Conservation (phyloP, 2,113 vertebrate genomes). For the Eurystomus gularis region DNA sequence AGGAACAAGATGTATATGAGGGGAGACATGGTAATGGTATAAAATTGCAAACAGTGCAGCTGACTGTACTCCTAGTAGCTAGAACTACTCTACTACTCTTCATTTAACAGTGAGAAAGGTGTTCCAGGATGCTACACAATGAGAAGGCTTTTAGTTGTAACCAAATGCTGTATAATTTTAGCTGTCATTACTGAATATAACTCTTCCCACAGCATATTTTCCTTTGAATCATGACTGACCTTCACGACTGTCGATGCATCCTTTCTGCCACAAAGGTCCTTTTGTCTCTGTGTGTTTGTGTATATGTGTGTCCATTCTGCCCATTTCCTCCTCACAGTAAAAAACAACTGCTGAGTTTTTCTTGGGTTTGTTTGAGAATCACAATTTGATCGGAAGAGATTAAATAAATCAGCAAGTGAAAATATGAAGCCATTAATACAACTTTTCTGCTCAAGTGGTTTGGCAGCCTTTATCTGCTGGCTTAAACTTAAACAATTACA, state of each 20-base stretch:
- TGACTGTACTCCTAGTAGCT: background rate
- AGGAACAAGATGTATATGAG: background rate
- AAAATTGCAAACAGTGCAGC: background rate
- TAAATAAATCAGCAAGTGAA: slow-evolving; percentile 74
- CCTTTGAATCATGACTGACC: slow-evolving; percentile 49
- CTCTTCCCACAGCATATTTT: background rate
- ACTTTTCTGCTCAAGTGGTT: slow-evolving; percentile 74
- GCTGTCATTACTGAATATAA: background rate
- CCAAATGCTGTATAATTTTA: background rate
- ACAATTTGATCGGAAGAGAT: slow-evolving; percentile 72
- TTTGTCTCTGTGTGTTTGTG: background rate
- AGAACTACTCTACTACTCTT: background rate
- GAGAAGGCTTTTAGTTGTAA: background rate
- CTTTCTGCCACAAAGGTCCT: slow-evolving; percentile 54
- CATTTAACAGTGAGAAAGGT: background rate
- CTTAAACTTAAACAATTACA: slow-evolving; percentile 75
- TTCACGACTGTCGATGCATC: background rate
- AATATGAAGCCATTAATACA: slow-evolving; percentile 71
- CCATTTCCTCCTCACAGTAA: slow-evolving; percentile 21
- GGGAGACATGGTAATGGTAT: background rate
- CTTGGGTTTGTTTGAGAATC: slow-evolving; percentile 49
- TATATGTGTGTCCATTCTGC: slow-evolving; percentile 35
- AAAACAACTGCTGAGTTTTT: slow-evolving; percentile 31
- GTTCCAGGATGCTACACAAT: background rate
- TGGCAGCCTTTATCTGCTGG: slow-evolving; percentile 72